Conservation (phyloP, 1,140 invertebrate species). For the Caerostris extrusa region DNA sequence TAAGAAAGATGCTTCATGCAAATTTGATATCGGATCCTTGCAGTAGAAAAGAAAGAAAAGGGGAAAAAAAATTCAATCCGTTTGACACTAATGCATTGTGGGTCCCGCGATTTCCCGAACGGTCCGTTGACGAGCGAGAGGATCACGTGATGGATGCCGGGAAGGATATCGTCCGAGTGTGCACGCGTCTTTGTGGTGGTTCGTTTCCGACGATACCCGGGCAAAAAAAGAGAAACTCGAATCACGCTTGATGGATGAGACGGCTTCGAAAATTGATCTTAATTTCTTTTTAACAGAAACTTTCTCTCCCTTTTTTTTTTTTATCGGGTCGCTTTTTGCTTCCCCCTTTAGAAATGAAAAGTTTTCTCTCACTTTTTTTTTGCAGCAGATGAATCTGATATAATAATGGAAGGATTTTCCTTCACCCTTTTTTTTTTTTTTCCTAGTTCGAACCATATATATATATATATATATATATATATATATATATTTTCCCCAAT, state of each 20-base stretch:
- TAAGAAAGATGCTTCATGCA: no score
- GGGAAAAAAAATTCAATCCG: no score
- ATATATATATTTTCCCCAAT: no score
- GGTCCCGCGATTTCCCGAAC: background rate
- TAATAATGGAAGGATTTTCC: conserved; percentile 49
- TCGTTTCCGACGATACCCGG: conserved; percentile 29
- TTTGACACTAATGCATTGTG: background rate
- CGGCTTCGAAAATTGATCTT: conserved; percentile 55
- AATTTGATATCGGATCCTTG: no score
- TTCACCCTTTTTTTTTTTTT: conserved; percentile 5
- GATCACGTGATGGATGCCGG: conserved; percentile 57
- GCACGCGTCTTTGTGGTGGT: conserved; percentile 8
- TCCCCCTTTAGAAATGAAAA: background rate
- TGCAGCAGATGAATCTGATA: conserved; percentile 29
- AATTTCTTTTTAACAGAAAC: conserved; percentile 63
- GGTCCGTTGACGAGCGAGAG: background rate
- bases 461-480: no score
- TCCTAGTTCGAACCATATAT: no score
- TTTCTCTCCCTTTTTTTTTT: background rate
- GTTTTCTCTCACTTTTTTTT: background rate
- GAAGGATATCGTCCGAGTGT: conserved; percentile 40
- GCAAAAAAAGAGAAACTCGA: background rate
- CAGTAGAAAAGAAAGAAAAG: no score
- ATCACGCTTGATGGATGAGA: conserved; percentile 60
- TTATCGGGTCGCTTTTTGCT: background rate